Conservation (phyloP, 2,888 invertebrate genomes). For the Schrankia costaestrigalis region DNA sequence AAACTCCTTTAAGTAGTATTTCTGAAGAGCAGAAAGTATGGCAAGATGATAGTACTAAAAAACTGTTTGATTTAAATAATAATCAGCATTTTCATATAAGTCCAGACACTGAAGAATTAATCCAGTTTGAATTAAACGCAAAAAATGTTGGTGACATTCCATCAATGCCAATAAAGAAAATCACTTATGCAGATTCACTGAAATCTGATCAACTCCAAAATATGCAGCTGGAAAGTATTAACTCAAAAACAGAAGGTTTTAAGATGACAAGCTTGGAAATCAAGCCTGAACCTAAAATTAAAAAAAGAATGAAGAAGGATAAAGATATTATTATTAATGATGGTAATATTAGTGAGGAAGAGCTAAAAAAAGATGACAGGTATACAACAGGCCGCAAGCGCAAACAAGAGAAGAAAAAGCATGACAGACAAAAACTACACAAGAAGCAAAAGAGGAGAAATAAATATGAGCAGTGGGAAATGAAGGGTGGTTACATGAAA, state of each 20-base stretch:
- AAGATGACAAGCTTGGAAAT: too few relatives aligned
- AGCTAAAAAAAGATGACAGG: slow-evolving; percentile 65
- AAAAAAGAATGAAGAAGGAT: slow-evolving; percentile 41
- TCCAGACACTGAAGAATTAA: slow-evolving; percentile 15
- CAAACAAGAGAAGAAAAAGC: slow-evolving; percentile 60
- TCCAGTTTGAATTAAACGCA: slow-evolving; percentile 11
- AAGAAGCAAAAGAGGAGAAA: slow-evolving; percentile 69
- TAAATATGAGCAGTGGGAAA: slow-evolving; percentile 72
- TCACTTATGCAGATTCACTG: slow-evolving; percentile 66
- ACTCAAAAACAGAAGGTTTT: too few relatives aligned
- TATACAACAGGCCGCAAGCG: slow-evolving; percentile 52
- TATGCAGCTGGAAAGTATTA: too few relatives aligned
- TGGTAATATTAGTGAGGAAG: slow-evolving; percentile 52
- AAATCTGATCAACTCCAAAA: slow-evolving; percentile 37
- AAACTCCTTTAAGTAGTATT: slow-evolving; percentile 35
- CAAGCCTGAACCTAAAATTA: too few relatives aligned
- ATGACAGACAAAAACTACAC: slow-evolving; percentile 56
- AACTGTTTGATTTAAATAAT: slow-evolving; percentile 8
- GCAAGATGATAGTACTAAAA: slow-evolving; percentile 31
- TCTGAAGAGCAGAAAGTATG: slow-evolving; percentile 32
- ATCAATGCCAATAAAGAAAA: slow-evolving; percentile 33
- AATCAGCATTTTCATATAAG: slow-evolving; percentile 11
- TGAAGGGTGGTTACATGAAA: slow-evolving; percentile 66
- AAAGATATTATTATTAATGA: slow-evolving; percentile 32
- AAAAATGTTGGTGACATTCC: slow-evolving; percentile 12